Base-by-base conservation (phyloP, 1,140 invertebrate species). In the Marisa cornuarietis region DNA sequence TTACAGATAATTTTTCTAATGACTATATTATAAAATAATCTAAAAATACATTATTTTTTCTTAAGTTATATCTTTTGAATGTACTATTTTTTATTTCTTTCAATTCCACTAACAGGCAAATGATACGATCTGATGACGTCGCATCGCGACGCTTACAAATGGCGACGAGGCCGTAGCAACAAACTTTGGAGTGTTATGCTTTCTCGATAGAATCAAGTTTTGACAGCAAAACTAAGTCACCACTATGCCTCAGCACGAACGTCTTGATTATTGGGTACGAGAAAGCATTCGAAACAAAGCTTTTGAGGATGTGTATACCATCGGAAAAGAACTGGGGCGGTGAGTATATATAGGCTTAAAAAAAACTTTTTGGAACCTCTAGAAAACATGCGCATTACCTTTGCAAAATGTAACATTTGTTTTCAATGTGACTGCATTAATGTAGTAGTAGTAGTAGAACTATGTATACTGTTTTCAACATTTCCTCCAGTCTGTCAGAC, bases 221-320 rank as follows among this genome's bases (percentile, higher is more conserved):
- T 58, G 54, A 58, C 54, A 11, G 54, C 1, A 58, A 58, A 58
- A 58, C 54, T 58, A 8, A 58, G 11, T 58, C 13, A 31, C 8
- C 16, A 83, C n/a, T 79, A 83, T 83, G 82, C 75, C 82, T 58
- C 51, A 58, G 4, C 73, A 62, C 18, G n/a, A 58, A 22, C 69
- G 71, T 62, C 71, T 24, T 79, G 85, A 85, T 20, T 88, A 84
- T 58, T 89, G 87, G 87, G 84, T 89, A 22, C 24, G 79, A 51
- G 87, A 88, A 79, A 89, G 87, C 76, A 86, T 88, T 31, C 87
- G 87, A 79, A 84, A 89, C 75, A 72, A 79, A 52, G 42, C 62
- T 42, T 87, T 89, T 80, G 86, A 88, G 69, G 86, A 88, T 68
- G 66, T 65, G 18, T 89, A 87, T 71, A 81, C n/a, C n/a, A 69